Conservation (phyloP, 2,888 invertebrate genomes). For the Oasisia sp. region DNA sequence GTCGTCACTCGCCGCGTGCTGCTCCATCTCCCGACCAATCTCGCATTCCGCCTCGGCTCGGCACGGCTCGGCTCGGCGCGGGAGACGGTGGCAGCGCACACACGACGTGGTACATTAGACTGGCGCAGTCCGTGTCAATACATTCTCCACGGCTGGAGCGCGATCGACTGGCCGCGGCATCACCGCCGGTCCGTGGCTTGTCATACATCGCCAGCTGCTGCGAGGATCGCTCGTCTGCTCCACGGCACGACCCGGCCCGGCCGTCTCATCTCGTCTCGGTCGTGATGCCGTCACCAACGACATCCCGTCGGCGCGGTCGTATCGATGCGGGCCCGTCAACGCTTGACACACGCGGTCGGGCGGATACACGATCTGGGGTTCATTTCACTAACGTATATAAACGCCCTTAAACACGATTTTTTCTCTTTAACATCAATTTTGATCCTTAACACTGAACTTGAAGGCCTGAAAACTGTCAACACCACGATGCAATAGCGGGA, state of each 20-base stretch:
- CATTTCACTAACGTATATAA: no score
- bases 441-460: no score
- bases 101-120: background rate
- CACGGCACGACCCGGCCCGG: background rate
- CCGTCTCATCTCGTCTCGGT: background rate
- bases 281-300: background rate
- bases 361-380: background rate
- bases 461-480: no score
- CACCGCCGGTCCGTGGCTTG: background rate
- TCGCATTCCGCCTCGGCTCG: background rate
- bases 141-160: background rate
- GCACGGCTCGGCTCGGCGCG: background rate
- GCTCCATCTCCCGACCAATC: background rate
- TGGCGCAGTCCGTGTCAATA: background rate
- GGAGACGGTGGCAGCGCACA: background rate
- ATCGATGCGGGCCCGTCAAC: background rate
- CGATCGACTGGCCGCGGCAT: constrained; percentile 6
- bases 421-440: no score
- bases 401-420: no score
- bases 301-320: background rate
- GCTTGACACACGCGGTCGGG: background rate
- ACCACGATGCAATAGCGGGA: no score
- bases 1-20: background rate
- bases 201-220: background rate
- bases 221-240: background rate